phyloP scores from a whole-genome alignment of 2,888 invertebrate genomes.

The Drosophila rubida region DNA sequence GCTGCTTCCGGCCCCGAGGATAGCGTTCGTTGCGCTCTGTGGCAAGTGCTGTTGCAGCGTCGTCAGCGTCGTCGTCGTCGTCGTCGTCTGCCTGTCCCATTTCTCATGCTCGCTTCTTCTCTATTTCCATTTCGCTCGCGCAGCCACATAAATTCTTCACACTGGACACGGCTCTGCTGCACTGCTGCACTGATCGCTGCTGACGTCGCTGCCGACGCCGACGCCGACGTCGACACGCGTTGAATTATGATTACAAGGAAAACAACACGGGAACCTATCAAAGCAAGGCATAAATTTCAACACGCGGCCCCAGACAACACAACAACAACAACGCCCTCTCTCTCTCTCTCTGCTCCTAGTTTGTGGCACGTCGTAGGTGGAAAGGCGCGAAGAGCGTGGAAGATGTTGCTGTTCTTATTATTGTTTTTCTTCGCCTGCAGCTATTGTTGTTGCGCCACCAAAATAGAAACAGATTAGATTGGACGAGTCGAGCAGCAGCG shows the following conservation, averaged over 20 bases:
- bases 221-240: constrained; percentile 56
- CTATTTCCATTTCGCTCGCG: constrained; percentile 35
- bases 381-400: constrained; percentile 46
- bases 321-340: constrained; percentile 1
- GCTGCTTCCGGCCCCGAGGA: constrained; percentile 38
- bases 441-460: constrained; percentile 31
- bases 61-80: no score
- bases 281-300: constrained; percentile 71
- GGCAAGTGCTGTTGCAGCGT: constrained; percentile 36
- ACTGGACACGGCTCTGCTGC: constrained; percentile 56
- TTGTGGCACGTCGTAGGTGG: constrained; percentile 47
- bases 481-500: constrained; percentile 1
- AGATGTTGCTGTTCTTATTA: constrained; percentile 39
- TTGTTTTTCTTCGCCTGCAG: constrained; percentile 20
- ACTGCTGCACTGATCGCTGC: constrained; percentile 44
- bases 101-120: constrained; percentile 17
- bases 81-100: constrained; percentile 24
- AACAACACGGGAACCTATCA: constrained; percentile 57
- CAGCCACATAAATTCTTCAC: constrained; percentile 62
- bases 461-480: constrained; percentile 22
- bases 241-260: constrained; percentile 71
- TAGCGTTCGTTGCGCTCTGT: neutral
- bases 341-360: neutral
- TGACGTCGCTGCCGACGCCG: constrained; percentile 38
- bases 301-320: constrained; percentile 23